Base-by-base conservation (phyloP, 2,113 vertebrate species). In the Misgurnus mizolepis region DNA sequence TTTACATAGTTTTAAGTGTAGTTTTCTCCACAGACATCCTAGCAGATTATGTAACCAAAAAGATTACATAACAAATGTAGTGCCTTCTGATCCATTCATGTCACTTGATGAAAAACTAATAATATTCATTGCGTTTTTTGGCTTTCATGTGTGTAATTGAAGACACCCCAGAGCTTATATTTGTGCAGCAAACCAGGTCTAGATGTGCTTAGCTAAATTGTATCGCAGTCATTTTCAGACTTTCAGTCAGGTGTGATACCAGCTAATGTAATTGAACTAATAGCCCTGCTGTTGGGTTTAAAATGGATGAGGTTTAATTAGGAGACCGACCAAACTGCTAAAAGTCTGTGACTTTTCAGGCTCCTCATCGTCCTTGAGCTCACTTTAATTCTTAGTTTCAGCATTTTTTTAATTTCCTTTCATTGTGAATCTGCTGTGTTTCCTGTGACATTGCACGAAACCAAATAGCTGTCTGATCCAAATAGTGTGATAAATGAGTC, bases 201-300 rank as follows among this genome's bases (percentile, higher is more conserved):
- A 49, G 11, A 68, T 49, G 40, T 67, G 27, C 68, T 55, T 4
- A 12, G 39, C 39, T 58, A 39, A 55, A 50, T 11, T 70, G 43
- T 64, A 27, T 74, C 15, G 18, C 18, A 5, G 41, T 67, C 50
- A 53, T 77, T 67, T 45, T 41, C 47, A 82, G 61, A 39, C 43
- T 27, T 50, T 41, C 67, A 82, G 40, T 58, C 43, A 62, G 47
- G 53, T 74, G 62, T 49, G 22, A 40, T 70, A 49, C 50, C 67
- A 14, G 69, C 34, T 82, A 75, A 74, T 83, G 55, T 74, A 68
- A 74, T 75, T 68, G 64, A 74, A 61, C 70, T 79, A 79, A 73
- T 73, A 65, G 67, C 49, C 53, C 53, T 74, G 64, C 66, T 61
- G 64, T 62, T 67, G 45, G 47, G 14, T 47, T 56, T 5, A 47